These are phyloP conservation scores for Rhincodon typus DNA, from an alignment of 2,797 vertebrate genomes.

Conservation along the genomic window DNA sequence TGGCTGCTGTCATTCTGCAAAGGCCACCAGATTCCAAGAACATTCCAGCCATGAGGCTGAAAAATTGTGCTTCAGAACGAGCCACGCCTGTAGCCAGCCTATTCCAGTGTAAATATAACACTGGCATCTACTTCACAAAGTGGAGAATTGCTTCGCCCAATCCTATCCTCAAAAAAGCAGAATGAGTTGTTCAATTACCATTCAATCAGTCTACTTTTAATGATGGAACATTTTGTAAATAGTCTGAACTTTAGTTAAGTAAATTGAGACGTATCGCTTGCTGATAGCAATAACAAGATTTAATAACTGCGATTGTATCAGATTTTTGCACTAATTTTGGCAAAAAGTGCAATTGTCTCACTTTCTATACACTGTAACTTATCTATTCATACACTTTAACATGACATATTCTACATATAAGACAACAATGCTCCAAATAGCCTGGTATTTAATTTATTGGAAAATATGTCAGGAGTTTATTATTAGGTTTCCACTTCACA, in stretches of 20 bases:
- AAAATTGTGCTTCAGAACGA: neutral
- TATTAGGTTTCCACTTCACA: neutral
- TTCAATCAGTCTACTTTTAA: neutral
- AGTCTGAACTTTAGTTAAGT: neutral
- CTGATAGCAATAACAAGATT: neutral
- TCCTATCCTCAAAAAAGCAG: neutral
- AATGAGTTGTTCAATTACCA: neutral
- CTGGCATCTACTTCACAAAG: no score
- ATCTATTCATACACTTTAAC: neutral
- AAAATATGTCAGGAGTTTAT: neutral
- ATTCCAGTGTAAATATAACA: no score
- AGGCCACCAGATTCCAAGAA: neutral
- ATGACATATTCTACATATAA: neutral
- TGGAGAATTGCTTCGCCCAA: neutral
- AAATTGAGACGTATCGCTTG: neutral
- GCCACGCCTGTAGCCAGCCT: no score
- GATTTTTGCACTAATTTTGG: no score
- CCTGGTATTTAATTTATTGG: neutral
- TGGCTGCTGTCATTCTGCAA: neutral
- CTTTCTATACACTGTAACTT: neutral
- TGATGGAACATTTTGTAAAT: neutral
- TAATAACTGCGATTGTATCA: neutral
- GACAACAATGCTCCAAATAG: neutral
- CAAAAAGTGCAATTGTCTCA: neutral
- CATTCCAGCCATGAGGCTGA: neutral